Percentiles rank a stretch among this genome's conserved stretches.
Conservation (phyloP, 2,113 vertebrate species). For the Cololabis saira region DNA sequence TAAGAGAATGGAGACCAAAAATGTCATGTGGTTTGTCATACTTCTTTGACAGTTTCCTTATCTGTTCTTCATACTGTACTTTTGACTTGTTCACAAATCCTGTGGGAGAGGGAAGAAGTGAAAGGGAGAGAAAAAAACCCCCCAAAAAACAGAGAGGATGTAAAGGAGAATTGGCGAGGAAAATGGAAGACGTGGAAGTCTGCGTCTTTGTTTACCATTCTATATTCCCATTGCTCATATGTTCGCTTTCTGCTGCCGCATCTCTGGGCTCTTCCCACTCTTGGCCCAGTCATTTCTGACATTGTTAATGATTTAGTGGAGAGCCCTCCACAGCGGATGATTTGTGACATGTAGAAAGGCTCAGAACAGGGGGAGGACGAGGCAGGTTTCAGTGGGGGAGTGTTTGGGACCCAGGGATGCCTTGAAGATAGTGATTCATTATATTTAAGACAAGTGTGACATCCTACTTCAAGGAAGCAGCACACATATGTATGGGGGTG, state of each 20-base stretch:
- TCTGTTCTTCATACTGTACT: constrained; percentile 68
- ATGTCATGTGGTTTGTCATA: constrained; percentile 69
- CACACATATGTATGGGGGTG: constrained; percentile 91
- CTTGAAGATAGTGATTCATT: constrained; percentile 99
- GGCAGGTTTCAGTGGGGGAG: constrained; percentile 93
- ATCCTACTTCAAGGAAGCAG: constrained; percentile 97
- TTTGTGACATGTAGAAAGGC: constrained; percentile 96
- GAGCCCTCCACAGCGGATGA: constrained; percentile 91
- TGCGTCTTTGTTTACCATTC: constrained; percentile 79
- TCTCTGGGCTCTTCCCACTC: constrained; percentile 80
- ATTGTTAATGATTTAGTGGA: constrained; percentile 98
- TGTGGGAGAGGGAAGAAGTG: constrained; percentile 47
- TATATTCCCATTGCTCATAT: constrained; percentile 74
- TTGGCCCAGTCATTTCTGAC: constrained; percentile 95
- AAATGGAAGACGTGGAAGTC: constrained; percentile 51
- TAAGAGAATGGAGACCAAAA: constrained; percentile 45
- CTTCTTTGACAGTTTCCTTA: constrained; percentile 81
- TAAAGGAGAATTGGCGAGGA: constrained; percentile 39
- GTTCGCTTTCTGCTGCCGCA: constrained; percentile 45
- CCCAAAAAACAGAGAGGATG: constrained; percentile 37
- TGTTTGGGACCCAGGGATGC: constrained; percentile 96
- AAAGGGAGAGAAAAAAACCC: neutral
- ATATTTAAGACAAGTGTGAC: constrained; percentile 99
- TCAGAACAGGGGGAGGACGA: constrained; percentile 87
- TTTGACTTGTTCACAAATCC: constrained; percentile 74